Evolutionary conservation across 23 tunicate species (phyloP).

Genomic region (Botrylloides violaceus): DNA sequence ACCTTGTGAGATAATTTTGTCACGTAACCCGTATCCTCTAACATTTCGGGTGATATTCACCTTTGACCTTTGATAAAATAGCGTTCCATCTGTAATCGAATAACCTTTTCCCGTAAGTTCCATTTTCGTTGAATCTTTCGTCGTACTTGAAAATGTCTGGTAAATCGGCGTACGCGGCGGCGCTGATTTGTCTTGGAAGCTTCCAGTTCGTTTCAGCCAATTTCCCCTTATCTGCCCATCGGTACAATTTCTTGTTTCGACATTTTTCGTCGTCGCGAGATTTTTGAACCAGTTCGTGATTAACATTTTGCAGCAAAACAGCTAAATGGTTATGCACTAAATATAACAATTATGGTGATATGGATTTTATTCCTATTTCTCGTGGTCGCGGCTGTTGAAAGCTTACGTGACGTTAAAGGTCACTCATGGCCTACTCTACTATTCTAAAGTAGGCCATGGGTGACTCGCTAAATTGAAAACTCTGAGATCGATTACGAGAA

Average conservation of each 20-base stretch:
- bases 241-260: not conserved
- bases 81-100: not conserved
- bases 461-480: too few species aligned
- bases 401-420: too few species aligned
- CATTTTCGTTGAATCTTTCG: not conserved
- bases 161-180: not conserved
- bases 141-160: slow-evolving; percentile 1
- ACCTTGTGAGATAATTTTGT: not conserved
- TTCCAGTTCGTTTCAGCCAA: slow-evolving; percentile 1
- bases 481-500: too few species aligned
- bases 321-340: too few species aligned
- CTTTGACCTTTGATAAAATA: not conserved
- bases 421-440: too few species aligned
- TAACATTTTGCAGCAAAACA: not conserved
- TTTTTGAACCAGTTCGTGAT: not conserved
- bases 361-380: too few species aligned
- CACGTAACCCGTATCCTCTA: too few species aligned
- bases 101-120: not conserved
- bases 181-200: not conserved
- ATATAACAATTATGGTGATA: too few species aligned
- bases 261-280: slow-evolving; percentile 7
- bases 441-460: too few species aligned
- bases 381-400: too few species aligned
- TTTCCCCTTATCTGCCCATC: not conserved
- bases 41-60: too few species aligned